Evolutionary conservation across 2,113 vertebrate species (phyloP).

Genomic region (Cheilinus undulatus): DNA sequence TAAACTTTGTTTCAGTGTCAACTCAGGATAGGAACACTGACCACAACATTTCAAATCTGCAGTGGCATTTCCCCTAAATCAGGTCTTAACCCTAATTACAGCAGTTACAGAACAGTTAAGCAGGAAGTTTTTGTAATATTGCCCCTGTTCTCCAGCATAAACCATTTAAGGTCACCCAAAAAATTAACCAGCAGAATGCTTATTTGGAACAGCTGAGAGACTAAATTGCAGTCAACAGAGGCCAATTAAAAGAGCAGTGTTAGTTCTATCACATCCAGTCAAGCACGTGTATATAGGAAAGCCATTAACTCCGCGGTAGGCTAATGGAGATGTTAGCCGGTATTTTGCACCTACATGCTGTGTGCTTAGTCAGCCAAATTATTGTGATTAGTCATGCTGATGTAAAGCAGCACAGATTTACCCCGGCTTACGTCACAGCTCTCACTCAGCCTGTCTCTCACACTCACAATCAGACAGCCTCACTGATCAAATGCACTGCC

Average conservation of each 20-base stretch:
- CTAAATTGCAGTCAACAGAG: no score
- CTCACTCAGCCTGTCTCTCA: background rate
- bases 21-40: no score
- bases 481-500: conserved; percentile 45
- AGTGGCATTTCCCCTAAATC: no score
- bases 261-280: background rate
- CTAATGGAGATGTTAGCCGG: conserved; percentile 1
- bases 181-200: background rate
- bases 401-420: conserved; percentile 16
- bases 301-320: background rate
- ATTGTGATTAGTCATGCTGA: conserved; percentile 32
- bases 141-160: background rate
- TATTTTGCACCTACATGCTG: conserved; percentile 21
- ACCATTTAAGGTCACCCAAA: background rate
- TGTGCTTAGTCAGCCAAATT: conserved; percentile 28
- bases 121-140: background rate
- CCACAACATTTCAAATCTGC: no score
- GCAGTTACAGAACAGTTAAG: background rate
- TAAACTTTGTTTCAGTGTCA: no score
- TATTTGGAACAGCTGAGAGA: no score
- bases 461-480: conserved; percentile 8
- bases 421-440: conserved; percentile 11
- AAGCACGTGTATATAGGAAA: background rate
- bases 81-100: background rate
- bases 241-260: background rate